A percentile compares a stretch with the other conserved stretches of the same genome.
Conservation (phyloP, 1,140 invertebrate species). For the Dufourea novaeangliae region DNA sequence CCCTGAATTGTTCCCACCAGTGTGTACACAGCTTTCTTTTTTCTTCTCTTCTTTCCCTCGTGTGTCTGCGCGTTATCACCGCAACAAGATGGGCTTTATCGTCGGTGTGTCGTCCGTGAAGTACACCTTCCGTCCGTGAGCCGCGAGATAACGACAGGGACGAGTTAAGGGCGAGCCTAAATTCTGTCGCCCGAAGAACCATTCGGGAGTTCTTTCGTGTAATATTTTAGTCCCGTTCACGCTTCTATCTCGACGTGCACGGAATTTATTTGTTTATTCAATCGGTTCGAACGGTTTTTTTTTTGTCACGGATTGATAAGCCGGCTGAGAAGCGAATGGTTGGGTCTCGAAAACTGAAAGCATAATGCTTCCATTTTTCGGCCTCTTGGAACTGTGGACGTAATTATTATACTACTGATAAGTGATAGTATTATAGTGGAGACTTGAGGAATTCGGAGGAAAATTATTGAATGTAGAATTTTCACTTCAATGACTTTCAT, state of each 20-base stretch:
- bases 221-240: neutral
- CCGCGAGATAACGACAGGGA: conserved; percentile 33
- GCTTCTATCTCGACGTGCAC: neutral
- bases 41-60: neutral
- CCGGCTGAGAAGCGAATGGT: neutral
- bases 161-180: neutral
- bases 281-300: neutral
- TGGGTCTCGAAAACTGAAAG: neutral
- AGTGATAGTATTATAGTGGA: too few species aligned
- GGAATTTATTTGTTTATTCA: conserved; percentile 1
- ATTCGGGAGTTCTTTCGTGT: neutral
- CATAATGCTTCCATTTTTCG: neutral
- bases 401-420: too few species aligned
- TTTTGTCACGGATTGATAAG: neutral
- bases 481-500: too few species aligned
- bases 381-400: too few species aligned
- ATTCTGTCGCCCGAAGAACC: neutral
- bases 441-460: too few species aligned
- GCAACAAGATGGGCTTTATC: conserved; percentile 43
- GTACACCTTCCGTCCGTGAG: conserved; percentile 31
- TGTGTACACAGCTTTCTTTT: conserved; percentile 17
- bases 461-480: too few species aligned
- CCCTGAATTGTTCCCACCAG: conserved; percentile 43
- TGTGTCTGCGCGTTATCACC: conserved; percentile 25
- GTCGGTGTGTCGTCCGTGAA: conserved; percentile 15